Evolutionary conservation across 2,888 invertebrate species (phyloP), one percentile per base, ranked within the genome.

Genomic region (Phragmatobia fuliginosa): DNA sequence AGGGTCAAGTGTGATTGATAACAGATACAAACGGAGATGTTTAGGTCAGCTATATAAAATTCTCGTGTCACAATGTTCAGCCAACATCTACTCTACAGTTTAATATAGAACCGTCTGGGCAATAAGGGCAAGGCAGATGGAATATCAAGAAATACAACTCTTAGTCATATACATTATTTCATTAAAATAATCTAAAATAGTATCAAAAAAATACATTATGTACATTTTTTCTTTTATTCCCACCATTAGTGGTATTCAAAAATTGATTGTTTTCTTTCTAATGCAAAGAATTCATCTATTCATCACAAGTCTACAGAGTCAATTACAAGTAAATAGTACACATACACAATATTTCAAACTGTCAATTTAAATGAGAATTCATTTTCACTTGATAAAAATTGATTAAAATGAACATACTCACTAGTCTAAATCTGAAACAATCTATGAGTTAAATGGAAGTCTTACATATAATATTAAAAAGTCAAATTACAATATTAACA

Each of bases 191-290:
- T 72, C 73, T 73, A 76, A n/a, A n/a, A n/a, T n/a, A n/a, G n/a
- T n/a, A n/a, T n/a, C 72, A 73, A 70, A 79, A 83, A 69, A 79
- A 79, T 80, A 75, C 68, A 72, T 62, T 66, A 81, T 79, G 73
- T 81, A 80, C 78, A 80, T 74, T 75, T 73, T 45, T 75, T 76
- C 77, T 70, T 49, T 31, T 28, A 2, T 28, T 66, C 28, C 72
- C 74, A 68, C 72, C 10, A 16, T 62, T 69, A 36, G 70, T 76
- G 72, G 76, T 70, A 36, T 64, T 69, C 32, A 66, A 75, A 71
- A 65, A 52, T 75, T 68, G 71, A 80, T 79, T 75, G 62, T 61
- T 74, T 79, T 69, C 75, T n/a, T 68, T 79, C 72, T 82, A 82
- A 73, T 73, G 74, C 77, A 80, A 82, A 74, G 56, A 76, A 76